Base-by-base conservation (phyloP, 2,113 vertebrate genomes). In the Neotoma lepida region DNA sequence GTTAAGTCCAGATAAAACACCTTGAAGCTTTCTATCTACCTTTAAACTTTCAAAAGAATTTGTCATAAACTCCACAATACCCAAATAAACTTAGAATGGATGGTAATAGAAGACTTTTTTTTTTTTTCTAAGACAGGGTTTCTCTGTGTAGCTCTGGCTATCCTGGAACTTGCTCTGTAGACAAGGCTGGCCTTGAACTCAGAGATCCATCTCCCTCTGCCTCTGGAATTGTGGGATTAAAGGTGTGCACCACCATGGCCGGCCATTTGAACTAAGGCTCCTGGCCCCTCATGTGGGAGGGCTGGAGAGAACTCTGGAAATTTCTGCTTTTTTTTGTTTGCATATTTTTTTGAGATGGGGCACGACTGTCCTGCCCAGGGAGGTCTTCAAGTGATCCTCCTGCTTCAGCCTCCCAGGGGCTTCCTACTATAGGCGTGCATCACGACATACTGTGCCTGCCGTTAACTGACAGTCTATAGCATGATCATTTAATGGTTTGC, bases 1-100 rank as follows among this genome's bases (percentile, higher is more conserved):
- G 46, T 58, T 74, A 91, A n/a, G n/a, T n/a, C 77, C n/a, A 85
- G 41, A 86, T 58, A 80, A 89, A 92, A 51, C 39, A 68, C 12
- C 39, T 51, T 80, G 46, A 22, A 22, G 46, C 20, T 44, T 14
- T 73, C 10, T 35, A 78, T 71, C 28, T 0, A 89, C 10, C 39
- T 86, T 74, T 61, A 68, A 86, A 77, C 39, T 74, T 71, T 81
- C 63, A 44, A 70, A 86, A 86, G 49, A 61, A 61, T 86, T 80
- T 81, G 44, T 73, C 94, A 92, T 80, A 94, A 89, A 92, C 68
- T 0, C 54, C 54, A 82, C 26, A 0, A 10, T 6, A 88, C n/a
- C 56, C 22, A 92, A 22, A 5, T 81, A 28, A 76, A 9, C 9
- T 54, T 68, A 81, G 4, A 58, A 51, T 30, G 86, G 66, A 35